Percentiles rank a stretch among this genome's conserved stretches.
Conservation (phyloP, 2,113 vertebrate species). For the Oxygymnocypris stewartii region DNA sequence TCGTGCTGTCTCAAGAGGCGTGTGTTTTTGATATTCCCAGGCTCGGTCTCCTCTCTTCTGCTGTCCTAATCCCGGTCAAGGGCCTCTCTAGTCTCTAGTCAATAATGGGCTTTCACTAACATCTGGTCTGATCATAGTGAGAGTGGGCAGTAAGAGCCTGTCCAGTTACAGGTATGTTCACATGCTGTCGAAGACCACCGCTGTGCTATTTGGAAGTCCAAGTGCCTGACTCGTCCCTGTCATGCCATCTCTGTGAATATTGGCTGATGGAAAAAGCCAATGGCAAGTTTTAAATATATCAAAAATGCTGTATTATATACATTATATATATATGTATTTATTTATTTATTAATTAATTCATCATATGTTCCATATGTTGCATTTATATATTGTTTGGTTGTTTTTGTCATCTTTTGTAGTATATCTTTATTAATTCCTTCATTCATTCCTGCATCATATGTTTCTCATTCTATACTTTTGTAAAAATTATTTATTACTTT, state of each 20-base stretch:
- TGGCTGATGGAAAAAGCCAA: not conserved
- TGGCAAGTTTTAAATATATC: not conserved
- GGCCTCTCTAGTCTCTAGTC: constrained; percentile 4
- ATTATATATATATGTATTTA: not conserved
- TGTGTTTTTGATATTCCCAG: constrained; percentile 11
- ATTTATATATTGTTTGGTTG: too few species aligned
- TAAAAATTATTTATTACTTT: too few species aligned
- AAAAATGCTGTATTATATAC: not conserved
- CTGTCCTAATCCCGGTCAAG: not conserved
- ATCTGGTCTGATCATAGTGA: not conserved
- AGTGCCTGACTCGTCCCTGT: constrained; percentile 11
- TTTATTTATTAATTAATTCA: too few species aligned
- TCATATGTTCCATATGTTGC: too few species aligned
- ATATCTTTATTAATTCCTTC: too few species aligned
- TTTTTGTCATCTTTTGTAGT: too few species aligned
- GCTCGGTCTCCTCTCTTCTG: not conserved
- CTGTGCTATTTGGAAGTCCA: constrained; percentile 31
- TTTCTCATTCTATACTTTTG: too few species aligned
- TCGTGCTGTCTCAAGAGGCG: not conserved
- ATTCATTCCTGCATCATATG: too few species aligned
- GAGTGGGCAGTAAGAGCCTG: not conserved
- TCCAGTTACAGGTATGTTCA: not conserved
- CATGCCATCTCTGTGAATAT: not conserved
- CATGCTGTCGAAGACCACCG: not conserved
- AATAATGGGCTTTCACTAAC: not conserved